Conservation (phyloP, 2,797 vertebrate genomes). For the Alfaro cultratus region DNA sequence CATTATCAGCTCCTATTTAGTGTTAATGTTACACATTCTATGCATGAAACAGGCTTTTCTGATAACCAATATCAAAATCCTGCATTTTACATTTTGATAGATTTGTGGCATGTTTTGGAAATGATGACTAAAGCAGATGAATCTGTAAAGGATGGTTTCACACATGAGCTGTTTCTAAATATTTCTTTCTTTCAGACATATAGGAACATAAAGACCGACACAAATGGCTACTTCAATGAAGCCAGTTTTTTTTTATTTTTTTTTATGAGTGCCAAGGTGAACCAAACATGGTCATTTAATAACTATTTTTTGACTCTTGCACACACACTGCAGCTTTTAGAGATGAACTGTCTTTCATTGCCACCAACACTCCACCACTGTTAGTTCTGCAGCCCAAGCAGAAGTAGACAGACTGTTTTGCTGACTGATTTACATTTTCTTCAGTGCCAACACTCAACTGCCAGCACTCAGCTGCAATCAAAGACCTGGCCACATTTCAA, state of each 20-base stretch:
- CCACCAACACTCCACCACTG: slow-evolving; percentile 16
- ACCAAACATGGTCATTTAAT: slow-evolving; percentile 18
- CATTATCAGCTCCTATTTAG: neutral
- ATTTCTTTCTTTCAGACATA: slow-evolving; percentile 9
- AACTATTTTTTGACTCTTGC: slow-evolving; percentile 9
- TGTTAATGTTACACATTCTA: neutral
- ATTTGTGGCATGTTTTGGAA: neutral
- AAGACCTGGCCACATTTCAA: slow-evolving; percentile 51
- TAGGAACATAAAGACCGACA: slow-evolving; percentile 40
- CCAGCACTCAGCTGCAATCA: slow-evolving; percentile 44
- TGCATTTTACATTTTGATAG: neutral
- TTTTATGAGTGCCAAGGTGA: slow-evolving; percentile 31
- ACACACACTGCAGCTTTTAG: slow-evolving; percentile 27
- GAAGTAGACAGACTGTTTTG: slow-evolving; percentile 18
- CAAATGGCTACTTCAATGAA: slow-evolving; percentile 31
- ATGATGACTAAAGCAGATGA: neutral
- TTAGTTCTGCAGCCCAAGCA: slow-evolving; percentile 33
- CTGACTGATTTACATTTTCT: slow-evolving; percentile 33
- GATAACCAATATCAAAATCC: neutral
- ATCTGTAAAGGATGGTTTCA: slow-evolving; percentile 3
- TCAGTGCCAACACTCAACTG: slow-evolving; percentile 26
- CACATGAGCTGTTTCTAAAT: neutral
- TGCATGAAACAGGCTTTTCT: neutral
- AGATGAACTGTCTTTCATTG: slow-evolving; percentile 28
- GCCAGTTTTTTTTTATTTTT: slow-evolving; percentile 34